Base-by-base conservation (phyloP, 2,113 vertebrate species). In the Balaeniceps rex region DNA sequence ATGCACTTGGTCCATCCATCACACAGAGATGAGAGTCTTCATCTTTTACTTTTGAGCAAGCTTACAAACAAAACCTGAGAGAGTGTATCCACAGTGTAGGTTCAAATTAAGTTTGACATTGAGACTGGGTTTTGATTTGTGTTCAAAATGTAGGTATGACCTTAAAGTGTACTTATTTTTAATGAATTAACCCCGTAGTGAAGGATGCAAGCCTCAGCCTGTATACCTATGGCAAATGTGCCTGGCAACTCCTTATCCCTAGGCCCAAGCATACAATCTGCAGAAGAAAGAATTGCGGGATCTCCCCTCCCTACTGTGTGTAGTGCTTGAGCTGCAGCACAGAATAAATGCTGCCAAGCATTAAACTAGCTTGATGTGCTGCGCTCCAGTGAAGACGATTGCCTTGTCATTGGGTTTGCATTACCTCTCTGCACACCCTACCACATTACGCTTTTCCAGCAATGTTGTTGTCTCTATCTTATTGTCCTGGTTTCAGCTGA, bases 391-490 rank as follows among this genome's bases (percentile, higher is more conserved):
- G 12, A 64, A 54, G 55, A 12, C 0, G 0, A 14, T 8, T 26
- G 12, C 31, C 57, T 44, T 63, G 24, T 44, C 33, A 10, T 6
- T 4, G 12, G 29, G 13, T 51, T 74, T 74, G 42, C 3, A 2
- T 14, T n/a, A 12, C 40, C 19, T 68, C 34, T 74, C 33, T 4
- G n/a, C 47, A 4, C 7, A 40, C 7, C 54, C 0, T 1, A 31
- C 23, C 12, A 14, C 0, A 0, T 8, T 14, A 33, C 0, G 1
- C 18, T 60, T 88, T 63, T 51, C 55, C 29, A 69, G 19, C 7
- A 70, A 12, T 0, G 1, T 18, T 3, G 1, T 54, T 86, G 79
- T 55, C 7, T 71, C 34, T 44, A 10, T 38, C 75, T 70, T 70
- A n/a, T n/a, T n/a, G n/a, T n/a, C n/a, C n/a, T n/a, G n/a, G n/a